Evolutionary conservation across 2,113 vertebrate species (phyloP), one percentile per base, ranked within the genome.

Genomic region (Danionella cerebrum): DNA sequence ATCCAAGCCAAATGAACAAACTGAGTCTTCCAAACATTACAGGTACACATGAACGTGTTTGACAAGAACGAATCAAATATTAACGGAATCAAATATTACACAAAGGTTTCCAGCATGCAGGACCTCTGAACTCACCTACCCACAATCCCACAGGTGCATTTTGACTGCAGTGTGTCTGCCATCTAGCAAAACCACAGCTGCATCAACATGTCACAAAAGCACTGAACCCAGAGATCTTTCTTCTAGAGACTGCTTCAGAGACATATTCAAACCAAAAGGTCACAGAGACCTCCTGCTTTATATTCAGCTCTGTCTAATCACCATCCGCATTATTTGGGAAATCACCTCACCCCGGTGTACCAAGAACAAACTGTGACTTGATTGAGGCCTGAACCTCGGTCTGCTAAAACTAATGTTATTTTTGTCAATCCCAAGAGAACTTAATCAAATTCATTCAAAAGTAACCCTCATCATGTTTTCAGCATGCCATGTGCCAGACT

Each of bases 81-180:
- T 44, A 64, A 0, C 11, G 44, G 8, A 36, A 48, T 42, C 11
- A 48, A 27, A 11, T 22, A 47, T 33, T n/a, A 4, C 44, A 57
- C 25, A 39, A 44, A 44, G 52, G n/a, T n/a, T 16, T 16, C 25
- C 59, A 63, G 29, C 42, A 48, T 42, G 47, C 44, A 64, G 48
- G 47, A 8, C 22, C 5, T 47, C 35, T 44, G 29, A 44, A 41
- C 13, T 22, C 25, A 41, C 52, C 55, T 29, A 62, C 65, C 69
- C 75, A 76, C 67, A 13, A 70, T 73, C 72, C 73, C 78, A 75
- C 82, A 86, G 83, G 81, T 86, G 82, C 72, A 76, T 80, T 72
- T 70, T 64, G 63, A 80, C 83, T 71, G n/a, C 65, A 44, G 65
- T 71, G 47, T 67, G 76, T 76, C 76, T 72, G 78, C 78, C 81